Evolutionary conservation across 2,797 vertebrate genomes (phyloP).

Genomic region (Gymnodraco acuticeps): DNA sequence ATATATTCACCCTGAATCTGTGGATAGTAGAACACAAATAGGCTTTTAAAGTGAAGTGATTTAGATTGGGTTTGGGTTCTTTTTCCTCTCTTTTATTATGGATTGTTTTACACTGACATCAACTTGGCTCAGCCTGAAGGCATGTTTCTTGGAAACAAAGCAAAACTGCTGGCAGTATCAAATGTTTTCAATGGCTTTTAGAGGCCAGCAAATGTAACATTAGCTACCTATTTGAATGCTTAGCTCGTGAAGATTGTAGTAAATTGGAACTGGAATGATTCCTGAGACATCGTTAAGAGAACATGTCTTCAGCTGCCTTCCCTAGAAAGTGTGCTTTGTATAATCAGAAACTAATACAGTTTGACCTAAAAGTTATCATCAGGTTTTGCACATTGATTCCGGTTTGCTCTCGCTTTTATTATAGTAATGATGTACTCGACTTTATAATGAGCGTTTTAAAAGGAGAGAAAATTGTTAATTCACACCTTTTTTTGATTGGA

Average conservation of each 20-base stretch:
- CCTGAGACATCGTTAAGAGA: constrained; percentile 60
- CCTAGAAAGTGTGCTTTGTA: constrained; percentile 40
- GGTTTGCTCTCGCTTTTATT: constrained; percentile 49
- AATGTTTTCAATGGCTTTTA: constrained; percentile 75
- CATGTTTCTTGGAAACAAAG: constrained; percentile 71
- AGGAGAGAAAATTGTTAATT: constrained; percentile 80
- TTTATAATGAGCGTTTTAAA: constrained; percentile 73
- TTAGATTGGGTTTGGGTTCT: constrained; percentile 61
- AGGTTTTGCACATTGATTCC: constrained; percentile 68
- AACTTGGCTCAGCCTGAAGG: constrained; percentile 71
- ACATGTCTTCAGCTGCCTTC: constrained; percentile 37
- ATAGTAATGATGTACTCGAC: constrained; percentile 59
- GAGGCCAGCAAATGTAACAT: constrained; percentile 74
- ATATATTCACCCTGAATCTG: constrained; percentile 72
- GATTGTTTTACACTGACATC: constrained; percentile 80
- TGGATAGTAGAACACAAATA: constrained; percentile 73
- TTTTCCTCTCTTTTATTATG: constrained; percentile 68
- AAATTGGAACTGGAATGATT: constrained; percentile 67
- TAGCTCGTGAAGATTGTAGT: constrained; percentile 68
- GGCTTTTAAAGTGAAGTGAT: constrained; percentile 76
- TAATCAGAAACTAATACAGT: constrained; percentile 60
- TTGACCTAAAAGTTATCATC: constrained; percentile 54
- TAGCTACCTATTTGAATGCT: constrained; percentile 78
- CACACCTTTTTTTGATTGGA: constrained; percentile 72
- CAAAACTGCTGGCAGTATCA: constrained; percentile 72